Evolutionary conservation across 2,113 vertebrate genomes (phyloP), one percentile per base, ranked within the genome.

Genomic region (Microtus montanus): DNA sequence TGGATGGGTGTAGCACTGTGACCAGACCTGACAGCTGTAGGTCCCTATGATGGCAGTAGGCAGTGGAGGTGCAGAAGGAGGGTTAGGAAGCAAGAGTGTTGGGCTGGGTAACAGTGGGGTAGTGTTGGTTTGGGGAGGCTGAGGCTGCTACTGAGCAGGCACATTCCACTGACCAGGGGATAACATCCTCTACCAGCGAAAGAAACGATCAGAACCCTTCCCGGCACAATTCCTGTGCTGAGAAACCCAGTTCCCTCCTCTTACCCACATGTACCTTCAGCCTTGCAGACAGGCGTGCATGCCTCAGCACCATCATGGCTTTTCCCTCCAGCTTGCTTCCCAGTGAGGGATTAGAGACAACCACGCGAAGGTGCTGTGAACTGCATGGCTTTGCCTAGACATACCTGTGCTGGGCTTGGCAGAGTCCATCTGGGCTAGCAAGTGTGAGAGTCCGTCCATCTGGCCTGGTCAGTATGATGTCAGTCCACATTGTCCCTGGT

Each of bases 1-100:
- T 49, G 20, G 49, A 38, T 4, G 14, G 24, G 73, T 24, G 44
- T 47, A 49, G 5, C 2, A 13, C 19, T 58, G 7, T 52, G 79
- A 13, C 44, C 38, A 14, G 70, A 66, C 9, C 63, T n/a, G 84
- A 73, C 24, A 14, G 66, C 30, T 15, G 3, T n/a, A 35, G 88
- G 73, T 28, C 3, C 7, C 41, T 3, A 2, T 35, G 64, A 14
- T 4, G 19, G 41, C 17, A 63, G 44, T 4, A 28, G 52, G 70
- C 14, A 19, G 2, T 0, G 12, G 15, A 11, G 44, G 30, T 22
- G 52, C 7, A 1, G 49, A 12, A 1, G 1, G 6, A 64, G 66
- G 66, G 47, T 24, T 22, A 19, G n/a, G 10, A 44, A 47, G 61
- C 92, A 12, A 49, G 68, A 33, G 17, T 8, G 8, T 44, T 24